Percentiles rank a stretch among this genome's conserved stretches.
phyloP scores from a whole-genome alignment of 2,113 vertebrate genomes.

The Petrocephalus zakoni region DNA sequence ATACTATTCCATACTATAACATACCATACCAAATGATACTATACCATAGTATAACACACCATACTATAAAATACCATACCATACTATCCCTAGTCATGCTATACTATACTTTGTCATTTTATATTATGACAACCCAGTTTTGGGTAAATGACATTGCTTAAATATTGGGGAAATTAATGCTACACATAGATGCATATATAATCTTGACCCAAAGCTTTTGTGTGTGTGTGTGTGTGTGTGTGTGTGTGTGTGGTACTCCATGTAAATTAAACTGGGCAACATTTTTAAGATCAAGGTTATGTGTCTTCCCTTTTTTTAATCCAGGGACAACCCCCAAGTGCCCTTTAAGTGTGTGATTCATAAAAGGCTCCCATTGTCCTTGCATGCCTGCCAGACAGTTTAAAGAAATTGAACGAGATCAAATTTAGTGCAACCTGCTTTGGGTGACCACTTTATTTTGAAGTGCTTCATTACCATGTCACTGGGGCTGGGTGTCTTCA shows the following conservation, averaged over 20 bases:
- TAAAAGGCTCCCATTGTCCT: constrained; percentile 57
- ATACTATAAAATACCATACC: neutral
- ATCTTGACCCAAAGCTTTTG: neutral
- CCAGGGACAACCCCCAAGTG: constrained; percentile 52
- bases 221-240: neutral
- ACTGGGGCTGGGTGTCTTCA: constrained; percentile 49
- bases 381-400: constrained; percentile 57
- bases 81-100: too few relatives aligned
- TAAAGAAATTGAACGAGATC: constrained; percentile 66
- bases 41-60: neutral
- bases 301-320: constrained; percentile 37
- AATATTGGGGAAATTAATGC: too few relatives aligned
- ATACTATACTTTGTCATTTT: neutral
- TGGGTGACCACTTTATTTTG: constrained; percentile 60
- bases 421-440: constrained; percentile 61
- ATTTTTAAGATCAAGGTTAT: constrained; percentile 21
- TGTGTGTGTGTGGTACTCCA: neutral
- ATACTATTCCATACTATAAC: neutral
- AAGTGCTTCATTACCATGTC: constrained; percentile 61
- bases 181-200: neutral
- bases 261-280: constrained; percentile 11
- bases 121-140: neutral
- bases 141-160: too few relatives aligned
- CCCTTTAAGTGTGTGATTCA: constrained; percentile 62
- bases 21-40: neutral